Conservation (phyloP, 2,888 invertebrate species). For the Serripes groenlandicus region DNA sequence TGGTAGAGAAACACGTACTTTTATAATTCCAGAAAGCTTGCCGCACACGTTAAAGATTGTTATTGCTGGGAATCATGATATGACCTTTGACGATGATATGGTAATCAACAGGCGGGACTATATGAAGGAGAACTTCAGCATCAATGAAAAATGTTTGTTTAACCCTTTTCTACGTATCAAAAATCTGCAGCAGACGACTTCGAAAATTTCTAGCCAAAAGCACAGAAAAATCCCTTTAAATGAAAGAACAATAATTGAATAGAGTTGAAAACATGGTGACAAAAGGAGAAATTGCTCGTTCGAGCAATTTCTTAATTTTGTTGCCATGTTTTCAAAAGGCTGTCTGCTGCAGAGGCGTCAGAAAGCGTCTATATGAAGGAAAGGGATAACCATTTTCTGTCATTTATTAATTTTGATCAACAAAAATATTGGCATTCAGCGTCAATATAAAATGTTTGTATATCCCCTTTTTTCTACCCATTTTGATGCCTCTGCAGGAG, state of each 20-base stretch:
- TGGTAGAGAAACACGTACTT: too few species aligned
- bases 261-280: not conserved
- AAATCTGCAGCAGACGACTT: too few species aligned
- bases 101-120: conserved; percentile 62
- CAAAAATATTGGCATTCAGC: too few species aligned
- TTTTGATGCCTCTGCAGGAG: too few species aligned
- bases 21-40: conserved; percentile 88
- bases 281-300: not conserved
- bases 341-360: not conserved
- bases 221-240: too few species aligned
- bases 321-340: not conserved
- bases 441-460: too few species aligned
- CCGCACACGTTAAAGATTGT: conserved; percentile 93
- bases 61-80: conserved; percentile 95
- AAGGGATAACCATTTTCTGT: not conserved
- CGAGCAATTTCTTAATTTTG: not conserved
- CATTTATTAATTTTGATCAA: not conserved
- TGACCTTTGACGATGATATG: conserved; percentile 90
- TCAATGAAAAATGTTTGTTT: conserved; percentile 36
- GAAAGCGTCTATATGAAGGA: too few species aligned
- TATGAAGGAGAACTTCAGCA: conserved; percentile 56
- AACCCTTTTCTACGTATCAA: too few species aligned
- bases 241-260: too few species aligned
- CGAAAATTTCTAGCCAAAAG: too few species aligned
- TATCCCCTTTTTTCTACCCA: too few species aligned